Evolutionary conservation across 2,888 invertebrate species (phyloP), one percentile per base, ranked within the genome.

Genomic region (Leptinotarsa haldemani): DNA sequence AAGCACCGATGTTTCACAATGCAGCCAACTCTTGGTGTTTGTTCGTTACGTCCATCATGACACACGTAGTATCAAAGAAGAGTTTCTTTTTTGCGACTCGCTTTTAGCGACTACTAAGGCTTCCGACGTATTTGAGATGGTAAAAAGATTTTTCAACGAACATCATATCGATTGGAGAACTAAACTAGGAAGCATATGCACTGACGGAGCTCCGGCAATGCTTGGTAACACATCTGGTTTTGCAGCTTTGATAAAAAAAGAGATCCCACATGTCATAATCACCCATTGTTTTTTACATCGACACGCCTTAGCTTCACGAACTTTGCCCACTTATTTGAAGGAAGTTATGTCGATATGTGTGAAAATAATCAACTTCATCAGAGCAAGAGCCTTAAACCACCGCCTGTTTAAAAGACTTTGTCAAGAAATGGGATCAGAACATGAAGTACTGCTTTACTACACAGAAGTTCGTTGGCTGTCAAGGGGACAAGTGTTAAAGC

Each of bases 391-490:
- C 5, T 63, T 18, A 18, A 22, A 63, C 25, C 15, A 22, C 22
- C 40, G 63, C 22, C 18, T 63, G 18, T 63, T 63, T 40, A 9
- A 25, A 63, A 63, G 15, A 16, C 22, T 63, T 63, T 63, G 63
- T 40, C 25, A 40, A 63, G 46, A 63, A 25, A 63, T 63, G 63
- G 63, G 63, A 7, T 40, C 40, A 63, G 12, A 25, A 13, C 63
- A 63, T 63, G 15, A 63, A 63, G 25, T 13, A 25, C 25, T 63
- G 40, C 40, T 40, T 18, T 40, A 63, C 18, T 25, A 63, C 40
- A 63, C 66, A 16, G 66, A 68, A 30, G 68, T 68, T 53, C 16
- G 53, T 22, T 68, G 68, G 68, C 52, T 68, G 53, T 68, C 53
- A 68, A 68, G 68, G 25, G 68, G 68, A 52, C 52, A 68, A 68